Evolutionary conservation across 2,113 vertebrate species (phyloP).

Genomic region (Bos indicus): DNA sequence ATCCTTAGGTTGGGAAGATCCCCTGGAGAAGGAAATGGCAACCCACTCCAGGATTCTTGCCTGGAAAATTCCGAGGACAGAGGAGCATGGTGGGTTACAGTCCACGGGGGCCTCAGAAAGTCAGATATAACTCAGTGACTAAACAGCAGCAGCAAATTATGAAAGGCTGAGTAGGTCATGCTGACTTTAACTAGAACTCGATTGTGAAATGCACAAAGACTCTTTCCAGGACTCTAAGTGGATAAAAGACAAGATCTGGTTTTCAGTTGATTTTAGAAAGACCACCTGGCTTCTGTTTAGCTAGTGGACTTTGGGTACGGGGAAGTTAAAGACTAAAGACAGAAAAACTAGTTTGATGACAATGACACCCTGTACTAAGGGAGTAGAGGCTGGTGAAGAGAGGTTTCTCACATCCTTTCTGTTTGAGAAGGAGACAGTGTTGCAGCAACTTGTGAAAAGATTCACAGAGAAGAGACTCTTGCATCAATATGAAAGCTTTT

Average conservation of each 20-base stretch:
- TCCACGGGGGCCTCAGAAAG: neutral
- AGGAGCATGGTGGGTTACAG: neutral
- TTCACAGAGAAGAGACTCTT: neutral
- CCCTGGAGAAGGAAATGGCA: neutral
- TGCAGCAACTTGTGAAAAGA: neutral
- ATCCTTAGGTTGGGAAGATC: neutral
- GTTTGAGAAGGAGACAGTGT: neutral
- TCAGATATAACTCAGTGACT: neutral
- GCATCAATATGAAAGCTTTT: neutral
- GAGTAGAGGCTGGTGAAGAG: neutral
- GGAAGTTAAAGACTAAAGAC: neutral
- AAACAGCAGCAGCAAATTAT: neutral
- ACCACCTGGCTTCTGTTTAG: neutral
- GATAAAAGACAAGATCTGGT: neutral
- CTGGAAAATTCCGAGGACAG: neutral
- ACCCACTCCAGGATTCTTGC: neutral
- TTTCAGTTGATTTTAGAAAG: conserved; percentile 13
- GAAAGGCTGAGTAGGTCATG: neutral
- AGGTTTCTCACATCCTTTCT: neutral
- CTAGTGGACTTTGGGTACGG: neutral
- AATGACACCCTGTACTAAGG: neutral
- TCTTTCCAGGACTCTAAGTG: neutral
- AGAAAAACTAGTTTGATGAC: neutral
- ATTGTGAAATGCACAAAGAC: neutral
- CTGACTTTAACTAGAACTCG: neutral